phyloP scores from a whole-genome alignment of 2,888 invertebrate species.

The Zygaena filipendulae region DNA sequence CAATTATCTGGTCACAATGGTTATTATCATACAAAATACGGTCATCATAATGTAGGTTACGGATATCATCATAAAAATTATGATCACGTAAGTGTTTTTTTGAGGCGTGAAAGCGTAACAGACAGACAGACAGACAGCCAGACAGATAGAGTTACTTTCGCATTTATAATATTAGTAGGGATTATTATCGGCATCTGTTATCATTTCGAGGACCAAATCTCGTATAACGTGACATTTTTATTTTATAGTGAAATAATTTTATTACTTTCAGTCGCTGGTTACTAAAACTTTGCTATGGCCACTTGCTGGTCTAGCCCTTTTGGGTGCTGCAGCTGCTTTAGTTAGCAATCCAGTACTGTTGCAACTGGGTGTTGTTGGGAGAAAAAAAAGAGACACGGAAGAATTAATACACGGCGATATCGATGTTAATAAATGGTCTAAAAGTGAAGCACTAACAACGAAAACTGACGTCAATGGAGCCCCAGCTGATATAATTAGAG shows the following conservation, averaged over 20 bases:
- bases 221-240: no score
- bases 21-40: conserved; percentile 8
- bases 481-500: conserved; percentile 5
- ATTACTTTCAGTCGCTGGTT: conserved; percentile 62
- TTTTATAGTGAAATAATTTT: conserved; percentile 8
- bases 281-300: conserved; percentile 75
- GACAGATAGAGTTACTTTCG: no score
- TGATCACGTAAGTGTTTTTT: conserved; percentile 46
- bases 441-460: no score
- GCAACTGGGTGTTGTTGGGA: conserved; percentile 80
- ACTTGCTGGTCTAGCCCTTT: conserved; percentile 81
- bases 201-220: no score
- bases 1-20: conserved; percentile 23
- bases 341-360: conserved; percentile 81
- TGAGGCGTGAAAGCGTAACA: no score
- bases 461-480: no score
- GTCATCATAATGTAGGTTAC: conserved; percentile 19
- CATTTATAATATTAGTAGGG: no score
- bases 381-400: conserved; percentile 54
- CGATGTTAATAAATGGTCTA: conserved; percentile 10
- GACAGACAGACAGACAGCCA: no score
- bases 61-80: conserved; percentile 38
- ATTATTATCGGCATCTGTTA: no score
- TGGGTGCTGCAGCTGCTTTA: conserved; percentile 83
- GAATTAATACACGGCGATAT: conserved; percentile 23